Conservation (phyloP, 2,797 vertebrate genomes). For the Lutra lutra region DNA sequence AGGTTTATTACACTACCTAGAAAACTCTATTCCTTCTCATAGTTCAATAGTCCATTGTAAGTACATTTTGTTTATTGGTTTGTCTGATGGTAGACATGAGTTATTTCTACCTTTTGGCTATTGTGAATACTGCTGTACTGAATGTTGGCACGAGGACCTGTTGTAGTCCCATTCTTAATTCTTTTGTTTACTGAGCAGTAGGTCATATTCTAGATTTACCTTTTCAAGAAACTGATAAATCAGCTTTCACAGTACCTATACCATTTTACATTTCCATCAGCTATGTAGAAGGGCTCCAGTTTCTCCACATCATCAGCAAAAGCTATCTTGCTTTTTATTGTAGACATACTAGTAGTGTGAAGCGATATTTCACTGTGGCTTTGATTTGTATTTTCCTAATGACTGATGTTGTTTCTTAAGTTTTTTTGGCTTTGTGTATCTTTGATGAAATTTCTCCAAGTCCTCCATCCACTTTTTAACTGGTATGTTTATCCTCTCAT, state of each 20-base stretch:
- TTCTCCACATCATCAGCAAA: not conserved
- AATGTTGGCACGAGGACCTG: not conserved
- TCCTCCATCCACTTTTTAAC: not conserved
- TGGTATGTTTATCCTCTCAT: conserved; percentile 7
- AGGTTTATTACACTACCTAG: not conserved
- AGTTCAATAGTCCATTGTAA: not conserved
- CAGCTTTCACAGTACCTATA: not conserved
- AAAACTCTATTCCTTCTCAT: not conserved
- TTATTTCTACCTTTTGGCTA: not conserved
- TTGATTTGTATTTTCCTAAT: not conserved
- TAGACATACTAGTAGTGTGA: not conserved
- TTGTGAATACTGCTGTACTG: not conserved
- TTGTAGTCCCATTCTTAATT: not conserved
- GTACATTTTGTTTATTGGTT: not conserved
- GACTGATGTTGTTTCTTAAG: not conserved
- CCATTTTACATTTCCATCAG: not conserved
- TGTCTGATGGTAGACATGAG: not conserved
- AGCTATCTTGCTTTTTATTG: not conserved
- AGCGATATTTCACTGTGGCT: not conserved
- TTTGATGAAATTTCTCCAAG: not conserved
- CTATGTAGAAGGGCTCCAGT: not conserved
- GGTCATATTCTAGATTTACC: not conserved
- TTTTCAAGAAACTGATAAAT: not conserved
- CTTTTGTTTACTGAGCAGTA: not conserved
- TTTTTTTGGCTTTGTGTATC: not conserved